phyloP scores from a whole-genome alignment of 2,888 invertebrate genomes.

The Drosophila prostipennis region DNA sequence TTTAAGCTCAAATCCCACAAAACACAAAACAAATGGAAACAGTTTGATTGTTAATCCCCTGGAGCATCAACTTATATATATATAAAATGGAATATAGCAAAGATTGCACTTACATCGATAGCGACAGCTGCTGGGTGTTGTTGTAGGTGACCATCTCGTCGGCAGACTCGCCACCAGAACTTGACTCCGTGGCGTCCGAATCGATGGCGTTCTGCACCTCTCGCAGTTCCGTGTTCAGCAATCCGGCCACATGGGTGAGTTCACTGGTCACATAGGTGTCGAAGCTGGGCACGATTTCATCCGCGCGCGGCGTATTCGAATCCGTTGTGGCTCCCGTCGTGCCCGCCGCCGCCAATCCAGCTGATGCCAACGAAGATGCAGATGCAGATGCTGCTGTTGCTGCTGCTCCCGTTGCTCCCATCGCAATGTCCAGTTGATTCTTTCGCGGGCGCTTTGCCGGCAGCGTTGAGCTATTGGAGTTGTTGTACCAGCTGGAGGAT shows the following conservation, averaged over 20 bases:
- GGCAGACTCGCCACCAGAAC: constrained; percentile 97
- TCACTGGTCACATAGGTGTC: constrained; percentile 85
- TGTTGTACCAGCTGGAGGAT: constrained; percentile 65
- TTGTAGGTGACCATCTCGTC: constrained; percentile 93
- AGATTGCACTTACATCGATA: constrained; percentile 90
- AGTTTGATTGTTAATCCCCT: constrained; percentile 3
- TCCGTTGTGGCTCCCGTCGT: constrained; percentile 11
- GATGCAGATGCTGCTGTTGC: constrained; percentile 10
- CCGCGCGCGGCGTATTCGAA: constrained; percentile 48
- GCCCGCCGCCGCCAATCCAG: constrained; percentile 10
- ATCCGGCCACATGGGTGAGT: constrained; percentile 89
- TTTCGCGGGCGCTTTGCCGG: constrained; percentile 62
- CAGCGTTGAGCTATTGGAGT: constrained; percentile 27
- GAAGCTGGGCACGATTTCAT: constrained; percentile 83
- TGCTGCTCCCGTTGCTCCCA: constrained; percentile 8
- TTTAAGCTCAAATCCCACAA: not conserved
- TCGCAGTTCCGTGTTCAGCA: constrained; percentile 89
- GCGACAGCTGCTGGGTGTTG: constrained; percentile 90
- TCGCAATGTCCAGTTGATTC: constrained; percentile 32
- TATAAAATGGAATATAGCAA: not conserved
- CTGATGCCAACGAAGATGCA: constrained; percentile 11
- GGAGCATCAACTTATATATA: not conserved
- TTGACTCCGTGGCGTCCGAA: constrained; percentile 96
- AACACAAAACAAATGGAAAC: not conserved
- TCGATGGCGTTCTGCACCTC: constrained; percentile 91